Conservation (phyloP, 1,140 invertebrate genomes). For the Aculops lycopersici region DNA sequence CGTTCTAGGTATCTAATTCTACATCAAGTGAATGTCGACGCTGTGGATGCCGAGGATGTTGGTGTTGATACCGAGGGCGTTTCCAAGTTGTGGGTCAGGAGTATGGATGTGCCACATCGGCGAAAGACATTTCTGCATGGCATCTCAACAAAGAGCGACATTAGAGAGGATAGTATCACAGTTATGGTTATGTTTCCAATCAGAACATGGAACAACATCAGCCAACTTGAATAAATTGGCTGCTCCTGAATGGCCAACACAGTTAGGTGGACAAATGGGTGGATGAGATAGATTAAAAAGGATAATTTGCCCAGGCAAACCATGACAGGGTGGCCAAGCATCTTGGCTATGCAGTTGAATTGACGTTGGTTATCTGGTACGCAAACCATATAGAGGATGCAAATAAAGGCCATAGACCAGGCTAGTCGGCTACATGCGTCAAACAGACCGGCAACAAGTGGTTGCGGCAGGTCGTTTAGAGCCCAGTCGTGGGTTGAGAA, state of each 20-base stretch:
- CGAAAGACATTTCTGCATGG: neutral
- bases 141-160: conserved; percentile 7
- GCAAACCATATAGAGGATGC: conserved; percentile 2
- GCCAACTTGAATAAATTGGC: conserved; percentile 3
- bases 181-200: conserved; percentile 7
- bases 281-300: conserved; percentile 1
- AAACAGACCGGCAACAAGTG: conserved; percentile 5
- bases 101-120: too few relatives aligned
- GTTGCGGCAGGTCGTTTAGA: neutral
- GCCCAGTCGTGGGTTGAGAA: neutral
- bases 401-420: conserved; percentile 1
- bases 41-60: too few relatives aligned
- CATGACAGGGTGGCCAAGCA: conserved; percentile 2
- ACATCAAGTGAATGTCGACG: too few relatives aligned
- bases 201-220: conserved; percentile 3
- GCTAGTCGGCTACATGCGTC: conserved; percentile 3
- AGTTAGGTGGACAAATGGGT: conserved; percentile 5
- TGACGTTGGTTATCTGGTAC: neutral
- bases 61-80: too few relatives aligned
- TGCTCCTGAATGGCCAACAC: conserved; percentile 7
- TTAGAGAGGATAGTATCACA: conserved; percentile 2
- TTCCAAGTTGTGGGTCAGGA: too few relatives aligned
- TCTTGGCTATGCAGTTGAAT: neutral
- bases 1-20: too few relatives aligned
- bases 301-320: conserved; percentile 1